These are phyloP conservation scores for Luidia sarsii DNA, from an alignment of 53 echinoderm and acorn worm species.

Conservation along the genomic window DNA sequence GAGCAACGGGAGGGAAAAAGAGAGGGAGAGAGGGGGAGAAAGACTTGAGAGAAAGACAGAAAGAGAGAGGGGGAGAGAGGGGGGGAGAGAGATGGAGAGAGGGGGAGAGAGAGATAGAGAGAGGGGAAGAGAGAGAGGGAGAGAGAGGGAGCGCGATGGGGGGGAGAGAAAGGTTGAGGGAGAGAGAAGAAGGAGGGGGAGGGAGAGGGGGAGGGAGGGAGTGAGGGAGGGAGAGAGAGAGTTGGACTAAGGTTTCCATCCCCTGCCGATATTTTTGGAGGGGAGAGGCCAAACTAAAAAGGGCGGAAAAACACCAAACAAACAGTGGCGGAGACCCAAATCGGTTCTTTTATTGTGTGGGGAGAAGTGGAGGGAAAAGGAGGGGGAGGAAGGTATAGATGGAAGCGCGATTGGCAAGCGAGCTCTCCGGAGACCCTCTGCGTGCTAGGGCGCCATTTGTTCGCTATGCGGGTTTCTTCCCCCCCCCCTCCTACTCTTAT, in stretches of 20 bases:
- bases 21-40: too few relatives aligned
- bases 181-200: too few relatives aligned
- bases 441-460: slow-evolving; percentile 31
- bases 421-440: slow-evolving; percentile 26
- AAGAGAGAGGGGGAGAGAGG: too few relatives aligned
- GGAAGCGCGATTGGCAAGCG: slow-evolving; percentile 45
- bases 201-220: too few relatives aligned
- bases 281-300: background rate
- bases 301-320: slow-evolving; percentile 13
- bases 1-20: too few relatives aligned
- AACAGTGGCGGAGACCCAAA: slow-evolving; percentile 30
- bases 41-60: too few relatives aligned
- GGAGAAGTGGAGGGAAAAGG: background rate
- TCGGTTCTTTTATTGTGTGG: slow-evolving; percentile 48
- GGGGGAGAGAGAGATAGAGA: too few relatives aligned
- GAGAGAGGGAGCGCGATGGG: too few relatives aligned
- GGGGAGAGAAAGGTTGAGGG: too few relatives aligned
- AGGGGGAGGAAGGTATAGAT: slow-evolving; percentile 23
- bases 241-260: slow-evolving; percentile 39
- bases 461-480: slow-evolving; percentile 8
- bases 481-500: background rate
- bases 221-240: slow-evolving; percentile 8
- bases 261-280: background rate
- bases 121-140: too few relatives aligned
- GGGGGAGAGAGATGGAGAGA: too few relatives aligned